Evolutionary conservation across 2,797 vertebrate species (phyloP), one percentile per base, ranked within the genome.

Genomic region (Gambusia yucatana): DNA sequence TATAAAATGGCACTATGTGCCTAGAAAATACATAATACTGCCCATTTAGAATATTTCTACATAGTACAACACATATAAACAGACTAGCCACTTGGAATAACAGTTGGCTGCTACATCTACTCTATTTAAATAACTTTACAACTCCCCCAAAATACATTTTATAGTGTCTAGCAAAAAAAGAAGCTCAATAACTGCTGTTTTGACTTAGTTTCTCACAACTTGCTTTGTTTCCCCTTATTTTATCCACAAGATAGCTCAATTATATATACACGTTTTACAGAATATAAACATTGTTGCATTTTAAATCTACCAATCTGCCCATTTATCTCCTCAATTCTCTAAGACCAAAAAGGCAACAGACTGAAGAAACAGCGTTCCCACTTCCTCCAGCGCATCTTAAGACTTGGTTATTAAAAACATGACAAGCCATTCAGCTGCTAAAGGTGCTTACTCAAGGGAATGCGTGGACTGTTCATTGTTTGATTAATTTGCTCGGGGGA

Each of bases 401-500:
- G 87, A 86, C 80, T 88, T 80, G 77, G 82, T 93, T 89, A 92
- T 92, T 92, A 92, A 91, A 92, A 94, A 94, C 92, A 93, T 90
- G 92, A 93, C 94, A 93, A 92, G 88, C 89, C 84, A 90, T 94
- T 94, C 92, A 92, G 82, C 89, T 88, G 92, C 87, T 93, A 90
- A 94, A 93, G 91, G 91, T 94, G 93, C 93, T 94, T 94, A 93
- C 93, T 93, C 93, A 84, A 91, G 92, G 92, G 92, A 92, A 91
- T 75, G 86, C 89, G 59, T 55, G 50, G 78, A 84, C 83, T 93
- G 92, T 88, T 94, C 93, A 93, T 93, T 91, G 91, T 94, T 94
- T 94, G 91, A 94, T 93, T 93, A 94, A 94, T 94, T 90, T 94
- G 88, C 92, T 92, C 82, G 92, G 92, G 94, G 96, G 91, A 87